Conservation (phyloP, 2,797 vertebrate genomes). For the Pelodytes ibericus region DNA sequence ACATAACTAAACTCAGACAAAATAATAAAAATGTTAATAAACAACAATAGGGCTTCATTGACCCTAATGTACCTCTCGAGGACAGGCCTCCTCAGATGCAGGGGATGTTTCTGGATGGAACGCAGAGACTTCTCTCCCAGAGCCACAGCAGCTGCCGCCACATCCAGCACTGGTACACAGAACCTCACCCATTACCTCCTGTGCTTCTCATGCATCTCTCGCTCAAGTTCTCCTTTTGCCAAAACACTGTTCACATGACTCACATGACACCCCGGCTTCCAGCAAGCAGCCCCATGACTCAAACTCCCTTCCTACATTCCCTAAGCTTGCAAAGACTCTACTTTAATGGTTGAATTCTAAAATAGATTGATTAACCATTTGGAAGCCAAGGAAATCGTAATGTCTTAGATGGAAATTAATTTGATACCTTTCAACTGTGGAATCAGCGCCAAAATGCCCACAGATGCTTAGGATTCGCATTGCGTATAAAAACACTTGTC, state of each 20-base stretch:
- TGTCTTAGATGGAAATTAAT: too few species aligned
- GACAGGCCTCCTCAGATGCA: constrained; percentile 2
- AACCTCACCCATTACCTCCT: constrained; percentile 75
- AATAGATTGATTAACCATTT: not conserved
- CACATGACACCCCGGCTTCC: constrained; percentile 65
- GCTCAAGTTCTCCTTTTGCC: constrained; percentile 53
- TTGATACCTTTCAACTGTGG: too few species aligned
- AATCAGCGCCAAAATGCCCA: too few species aligned
- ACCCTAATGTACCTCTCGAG: constrained; percentile 66
- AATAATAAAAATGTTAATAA: too few species aligned
- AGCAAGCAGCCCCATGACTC: constrained; percentile 75
- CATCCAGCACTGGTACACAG: constrained; percentile 68
- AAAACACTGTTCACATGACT: constrained; percentile 73
- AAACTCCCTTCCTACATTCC: constrained; percentile 57
- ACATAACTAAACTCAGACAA: too few species aligned
- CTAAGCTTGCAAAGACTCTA: constrained; percentile 35
- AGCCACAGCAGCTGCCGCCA: constrained; percentile 68
- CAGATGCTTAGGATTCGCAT: too few species aligned
- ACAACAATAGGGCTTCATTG: too few species aligned
- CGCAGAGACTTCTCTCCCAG: constrained; percentile 58
- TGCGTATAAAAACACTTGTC: too few species aligned
- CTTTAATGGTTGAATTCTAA: constrained; percentile 14
- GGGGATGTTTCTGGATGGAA: constrained; percentile 48
- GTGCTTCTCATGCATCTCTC: constrained; percentile 50
- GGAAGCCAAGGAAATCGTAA: not conserved